Percentiles rank a stretch among this genome's conserved stretches.
These are phyloP conservation scores for Heptranchias perlo DNA, from an alignment of 2,113 vertebrate genomes.

Conservation along the genomic window DNA sequence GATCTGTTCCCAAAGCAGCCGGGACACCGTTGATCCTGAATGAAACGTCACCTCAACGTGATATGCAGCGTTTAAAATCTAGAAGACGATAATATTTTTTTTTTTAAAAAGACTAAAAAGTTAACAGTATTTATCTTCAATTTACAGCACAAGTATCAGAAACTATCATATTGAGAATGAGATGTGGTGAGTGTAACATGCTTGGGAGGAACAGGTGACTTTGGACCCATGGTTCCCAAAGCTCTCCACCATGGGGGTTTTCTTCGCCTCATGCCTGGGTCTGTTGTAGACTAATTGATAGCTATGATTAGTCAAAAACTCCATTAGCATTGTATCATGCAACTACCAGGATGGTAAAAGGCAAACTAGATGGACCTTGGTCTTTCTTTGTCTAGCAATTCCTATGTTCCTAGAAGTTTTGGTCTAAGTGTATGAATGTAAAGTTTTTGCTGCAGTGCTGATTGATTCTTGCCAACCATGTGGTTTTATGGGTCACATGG, in stretches of 20 bases:
- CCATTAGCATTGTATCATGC: neutral
- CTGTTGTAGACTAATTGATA: neutral
- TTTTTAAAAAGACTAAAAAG: neutral
- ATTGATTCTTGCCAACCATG: neutral
- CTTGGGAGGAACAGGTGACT: neutral
- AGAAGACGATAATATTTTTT: conserved; percentile 37
- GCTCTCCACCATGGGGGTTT: neutral
- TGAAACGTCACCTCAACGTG: conserved; percentile 97
- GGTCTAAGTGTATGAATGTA: neutral
- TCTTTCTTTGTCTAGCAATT: neutral
- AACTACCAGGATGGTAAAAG: neutral
- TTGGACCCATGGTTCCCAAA: neutral
- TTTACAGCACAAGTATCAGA: neutral
- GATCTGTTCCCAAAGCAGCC: conserved; percentile 95
- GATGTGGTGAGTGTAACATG: neutral
- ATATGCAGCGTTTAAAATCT: conserved; percentile 96
- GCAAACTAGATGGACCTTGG: neutral
- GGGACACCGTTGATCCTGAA: conserved; percentile 87
- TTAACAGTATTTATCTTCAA: neutral
- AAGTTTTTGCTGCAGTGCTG: neutral
- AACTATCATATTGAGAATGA: neutral
- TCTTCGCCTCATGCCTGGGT: neutral
- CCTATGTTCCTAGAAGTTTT: neutral
- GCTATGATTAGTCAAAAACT: neutral
- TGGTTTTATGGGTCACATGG: neutral